Evolutionary conservation across 2,888 invertebrate species (phyloP), one percentile per base, ranked within the genome.

Genomic region (Melieria omissa): DNA sequence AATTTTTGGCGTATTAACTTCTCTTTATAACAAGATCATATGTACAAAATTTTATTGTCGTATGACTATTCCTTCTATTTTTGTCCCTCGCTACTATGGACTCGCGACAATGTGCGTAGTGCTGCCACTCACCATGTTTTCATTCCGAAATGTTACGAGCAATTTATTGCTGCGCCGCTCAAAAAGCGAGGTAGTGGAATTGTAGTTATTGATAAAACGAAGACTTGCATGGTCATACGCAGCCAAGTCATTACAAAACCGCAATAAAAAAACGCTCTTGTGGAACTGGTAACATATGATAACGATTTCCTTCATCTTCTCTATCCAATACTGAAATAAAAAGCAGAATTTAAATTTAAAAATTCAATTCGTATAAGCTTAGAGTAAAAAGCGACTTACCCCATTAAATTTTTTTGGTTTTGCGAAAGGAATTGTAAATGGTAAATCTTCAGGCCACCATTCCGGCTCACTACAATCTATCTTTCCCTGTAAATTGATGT

Each of bases 131-230:
- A 90, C 90, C 88, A 92, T 89, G 82, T 93, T 93, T 82, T 93
- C 92, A 87, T 93, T 93, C 64, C 93, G 89, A 86, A 93, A 93
- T 75, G 93, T 93, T 29, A 93, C 93, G 72, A 93, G 84, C 46
- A 93, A 88, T 78, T 91, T 90, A 74, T 91, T 90, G 75, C 89
- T 90, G 64, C 89, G 89, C 79, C 90, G 88, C 83, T 92, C 90
- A 79, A 91, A 92, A 68, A 93, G 87, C 74, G 93, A 93, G 55
- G 93, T 93, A 42, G 93, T 93, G 66, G 91, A 91, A 80, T 93
- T 92, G 82, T 90, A 90, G 84, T 93, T 93, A 83, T 92, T 91
- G 61, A 92, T 91, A 83, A 92, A 93, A 77, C 90, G 89, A 77
- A 93, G 88, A 77, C 90, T 89, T 71, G 90, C 89, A 58, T 88